A percentile compares a stretch with the other conserved stretches of the same genome.
Conservation (phyloP, 2,797 vertebrate species). For the Sebastes miniatus region DNA sequence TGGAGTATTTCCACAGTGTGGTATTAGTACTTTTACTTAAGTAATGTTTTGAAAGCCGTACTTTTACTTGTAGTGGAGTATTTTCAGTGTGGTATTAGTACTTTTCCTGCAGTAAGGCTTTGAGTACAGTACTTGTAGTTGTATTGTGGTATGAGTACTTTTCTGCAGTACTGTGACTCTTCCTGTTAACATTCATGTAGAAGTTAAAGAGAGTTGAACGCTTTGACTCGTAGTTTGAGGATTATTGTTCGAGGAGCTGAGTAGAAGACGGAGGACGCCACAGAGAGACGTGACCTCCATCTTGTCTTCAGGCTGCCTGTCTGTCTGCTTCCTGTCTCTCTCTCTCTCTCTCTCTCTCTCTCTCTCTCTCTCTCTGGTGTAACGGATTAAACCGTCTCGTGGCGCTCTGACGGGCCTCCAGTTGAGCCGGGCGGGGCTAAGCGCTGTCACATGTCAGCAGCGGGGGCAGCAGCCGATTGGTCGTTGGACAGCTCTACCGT, state of each 20-base stretch:
- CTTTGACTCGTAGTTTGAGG: neutral
- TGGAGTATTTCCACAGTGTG: too few species aligned
- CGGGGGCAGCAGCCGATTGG: conserved; percentile 42
- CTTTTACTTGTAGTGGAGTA: too few species aligned
- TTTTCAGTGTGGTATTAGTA: too few species aligned
- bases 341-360: neutral
- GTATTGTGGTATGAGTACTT: too few species aligned
- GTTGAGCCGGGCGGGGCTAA: conserved; percentile 43
- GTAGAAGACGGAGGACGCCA: neutral
- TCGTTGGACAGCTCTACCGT: conserved; percentile 49
- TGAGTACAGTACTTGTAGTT: too few species aligned
- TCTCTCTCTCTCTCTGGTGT: neutral
- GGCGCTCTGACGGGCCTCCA: conserved; percentile 13
- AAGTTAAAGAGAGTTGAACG: neutral
- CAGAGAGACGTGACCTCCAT: neutral
- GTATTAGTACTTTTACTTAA: too few species aligned
- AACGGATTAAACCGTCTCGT: conserved; percentile 43
- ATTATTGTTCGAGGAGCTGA: neutral
- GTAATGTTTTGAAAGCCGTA: too few species aligned
- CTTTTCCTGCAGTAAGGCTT: too few species aligned
- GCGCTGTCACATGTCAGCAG: conserved; percentile 55
- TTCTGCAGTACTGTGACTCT: too few species aligned
- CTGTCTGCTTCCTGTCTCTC: neutral
- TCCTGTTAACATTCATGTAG: too few species aligned
- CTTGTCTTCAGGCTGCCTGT: conserved; percentile 17